These are phyloP conservation scores for Nyctibius grandis DNA, from an alignment of 2,797 vertebrate genomes.

Conservation along the genomic window DNA sequence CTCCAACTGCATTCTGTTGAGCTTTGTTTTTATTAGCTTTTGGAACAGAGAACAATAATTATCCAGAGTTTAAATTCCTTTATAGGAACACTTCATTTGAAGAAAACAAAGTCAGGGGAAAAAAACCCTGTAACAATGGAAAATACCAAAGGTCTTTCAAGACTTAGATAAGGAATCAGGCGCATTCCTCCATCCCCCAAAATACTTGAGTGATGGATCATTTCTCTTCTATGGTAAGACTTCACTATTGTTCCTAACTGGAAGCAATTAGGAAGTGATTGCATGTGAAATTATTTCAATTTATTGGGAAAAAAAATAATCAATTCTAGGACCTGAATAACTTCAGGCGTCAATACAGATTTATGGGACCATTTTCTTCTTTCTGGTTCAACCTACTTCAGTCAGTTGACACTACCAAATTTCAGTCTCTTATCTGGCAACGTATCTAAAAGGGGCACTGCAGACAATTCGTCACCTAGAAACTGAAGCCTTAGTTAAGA, in stretches of 20 bases:
- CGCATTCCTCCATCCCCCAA: neutral
- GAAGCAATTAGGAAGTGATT: neutral
- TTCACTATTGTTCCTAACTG: neutral
- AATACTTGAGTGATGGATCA: neutral
- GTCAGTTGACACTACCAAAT: neutral
- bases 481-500: neutral
- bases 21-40: conserved; percentile 65
- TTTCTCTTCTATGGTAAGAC: neutral
- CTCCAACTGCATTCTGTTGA: conserved; percentile 30
- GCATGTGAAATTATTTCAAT: neutral
- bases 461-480: neutral
- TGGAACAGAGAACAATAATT: conserved; percentile 57
- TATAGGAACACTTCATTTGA: conserved; percentile 62
- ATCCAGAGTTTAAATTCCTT: conserved; percentile 52
- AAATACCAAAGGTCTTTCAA: conserved; percentile 53
- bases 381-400: neutral
- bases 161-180: conserved; percentile 36
- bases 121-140: conserved; percentile 33
- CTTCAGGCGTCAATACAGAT: neutral
- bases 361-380: neutral
- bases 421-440: neutral
- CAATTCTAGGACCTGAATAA: neutral
- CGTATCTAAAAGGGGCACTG: neutral
- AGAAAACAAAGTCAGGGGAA: conserved; percentile 39
- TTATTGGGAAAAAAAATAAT: neutral